A percentile compares a stretch with the other conserved stretches of the same genome.
These are phyloP conservation scores for Psilopogon haemacephalus DNA, from an alignment of 2,113 vertebrate genomes.

Conservation along the genomic window DNA sequence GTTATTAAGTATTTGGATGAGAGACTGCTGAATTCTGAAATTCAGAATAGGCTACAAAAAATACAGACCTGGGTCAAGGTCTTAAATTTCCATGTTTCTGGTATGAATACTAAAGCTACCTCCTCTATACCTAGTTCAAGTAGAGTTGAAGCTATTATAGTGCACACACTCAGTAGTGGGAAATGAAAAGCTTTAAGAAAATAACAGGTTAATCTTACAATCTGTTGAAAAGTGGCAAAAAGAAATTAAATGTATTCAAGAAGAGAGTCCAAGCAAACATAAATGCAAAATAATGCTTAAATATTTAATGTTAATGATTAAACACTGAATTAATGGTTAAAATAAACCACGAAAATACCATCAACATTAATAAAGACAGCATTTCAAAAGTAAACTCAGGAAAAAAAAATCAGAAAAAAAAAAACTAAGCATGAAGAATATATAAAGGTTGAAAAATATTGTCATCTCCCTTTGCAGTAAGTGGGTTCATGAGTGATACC, in stretches of 20 bases:
- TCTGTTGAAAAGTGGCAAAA: background rate
- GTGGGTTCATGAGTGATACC: background rate
- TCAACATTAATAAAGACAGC: slow-evolving; percentile 5
- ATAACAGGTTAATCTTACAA: background rate
- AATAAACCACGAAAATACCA: slow-evolving; percentile 27
- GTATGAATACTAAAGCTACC: background rate
- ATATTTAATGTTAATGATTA: no score
- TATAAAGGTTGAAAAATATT: background rate
- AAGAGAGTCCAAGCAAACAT: background rate
- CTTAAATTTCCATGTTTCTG: background rate
- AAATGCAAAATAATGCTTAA: slow-evolving; percentile 3
- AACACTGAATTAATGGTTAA: slow-evolving; percentile 25
- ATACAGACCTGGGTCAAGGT: background rate
- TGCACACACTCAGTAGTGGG: background rate
- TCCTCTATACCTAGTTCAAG: background rate
- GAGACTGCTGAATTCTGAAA: background rate
- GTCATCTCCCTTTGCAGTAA: background rate
- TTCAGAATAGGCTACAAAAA: background rate
- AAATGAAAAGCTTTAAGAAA: background rate
- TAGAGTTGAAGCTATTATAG: background rate
- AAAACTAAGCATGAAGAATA: background rate
- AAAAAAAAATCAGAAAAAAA: slow-evolving; percentile 9
- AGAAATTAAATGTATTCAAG: background rate
- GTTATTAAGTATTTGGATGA: background rate
- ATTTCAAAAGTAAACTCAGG: background rate